phyloP scores from a whole-genome alignment of 2,888 invertebrate species.

The Philaethria dido region DNA sequence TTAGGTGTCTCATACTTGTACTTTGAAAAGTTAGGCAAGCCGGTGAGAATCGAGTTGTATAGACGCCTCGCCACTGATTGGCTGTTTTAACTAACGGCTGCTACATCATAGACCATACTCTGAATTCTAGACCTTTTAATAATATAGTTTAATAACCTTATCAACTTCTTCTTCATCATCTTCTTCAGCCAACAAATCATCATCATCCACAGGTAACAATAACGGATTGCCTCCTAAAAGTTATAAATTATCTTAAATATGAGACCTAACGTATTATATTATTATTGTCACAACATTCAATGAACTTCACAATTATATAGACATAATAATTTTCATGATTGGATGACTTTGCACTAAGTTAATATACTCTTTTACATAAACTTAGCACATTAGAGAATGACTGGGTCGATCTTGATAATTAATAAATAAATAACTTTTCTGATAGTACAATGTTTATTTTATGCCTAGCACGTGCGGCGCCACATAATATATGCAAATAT shows the following conservation, averaged over 20 bases:
- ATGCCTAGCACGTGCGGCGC: not conserved
- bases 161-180: slow-evolving; percentile 97
- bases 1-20: too few species aligned
- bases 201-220: slow-evolving; percentile 83
- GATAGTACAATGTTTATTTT: not conserved
- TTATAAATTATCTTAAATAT: not conserved
- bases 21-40: too few species aligned
- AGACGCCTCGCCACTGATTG: too few species aligned
- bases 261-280: not conserved
- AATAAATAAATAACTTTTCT: not conserved
- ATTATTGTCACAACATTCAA: slow-evolving; percentile 5
- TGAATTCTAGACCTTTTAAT: not conserved
- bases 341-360: not conserved
- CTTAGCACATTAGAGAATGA: not conserved
- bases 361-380: not conserved
- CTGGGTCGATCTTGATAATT: too few species aligned
- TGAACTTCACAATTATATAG: slow-evolving; percentile 2
- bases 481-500: too few species aligned
- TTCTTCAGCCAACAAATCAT: slow-evolving; percentile 87
- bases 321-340: not conserved
- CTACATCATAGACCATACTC: too few species aligned
- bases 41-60: too few species aligned
- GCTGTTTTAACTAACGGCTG: too few species aligned
- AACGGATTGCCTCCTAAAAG: slow-evolving; percentile 72
- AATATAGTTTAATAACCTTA: slow-evolving; percentile 81